These are phyloP conservation scores for Rhinopomastus cyanomelas DNA, from an alignment of 2,113 vertebrate species.

Conservation along the genomic window DNA sequence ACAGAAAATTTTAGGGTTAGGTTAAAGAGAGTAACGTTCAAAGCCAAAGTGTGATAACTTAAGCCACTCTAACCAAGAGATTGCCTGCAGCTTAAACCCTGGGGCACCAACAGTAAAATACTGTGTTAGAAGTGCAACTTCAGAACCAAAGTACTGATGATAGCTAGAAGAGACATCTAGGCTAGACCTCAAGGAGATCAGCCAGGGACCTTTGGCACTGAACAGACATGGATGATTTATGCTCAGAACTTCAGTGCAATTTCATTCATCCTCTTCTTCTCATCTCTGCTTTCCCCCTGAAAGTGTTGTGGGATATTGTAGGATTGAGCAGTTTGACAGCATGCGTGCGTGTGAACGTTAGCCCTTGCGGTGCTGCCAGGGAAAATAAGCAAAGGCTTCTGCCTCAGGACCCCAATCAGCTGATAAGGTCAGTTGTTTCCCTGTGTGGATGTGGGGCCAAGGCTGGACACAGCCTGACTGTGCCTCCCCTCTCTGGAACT, in stretches of 20 bases:
- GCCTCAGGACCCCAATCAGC: background rate
- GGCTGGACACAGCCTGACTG: background rate
- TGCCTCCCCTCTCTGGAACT: background rate
- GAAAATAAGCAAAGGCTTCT: background rate
- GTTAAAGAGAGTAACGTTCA: background rate
- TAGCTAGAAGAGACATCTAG: background rate
- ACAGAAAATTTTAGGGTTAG: background rate
- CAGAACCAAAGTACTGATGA: background rate
- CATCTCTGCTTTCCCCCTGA: background rate
- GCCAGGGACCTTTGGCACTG: background rate
- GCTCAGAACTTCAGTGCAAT: background rate
- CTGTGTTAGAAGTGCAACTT: background rate
- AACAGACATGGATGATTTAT: background rate
- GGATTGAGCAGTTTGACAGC: background rate
- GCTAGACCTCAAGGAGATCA: background rate
- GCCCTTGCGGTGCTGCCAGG: background rate
- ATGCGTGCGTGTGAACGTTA: fast-evolving
- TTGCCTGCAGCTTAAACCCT: background rate
- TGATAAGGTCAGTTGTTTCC: fast-evolving
- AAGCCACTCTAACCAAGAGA: background rate
- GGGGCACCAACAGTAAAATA: background rate
- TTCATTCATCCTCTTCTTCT: background rate
- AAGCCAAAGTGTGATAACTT: background rate
- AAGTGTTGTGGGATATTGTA: fast-evolving
- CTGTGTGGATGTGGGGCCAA: background rate